A percentile compares a stretch with the other conserved stretches of the same genome.
phyloP scores from a whole-genome alignment of 2,113 vertebrate genomes.

The Sitta europaea region DNA sequence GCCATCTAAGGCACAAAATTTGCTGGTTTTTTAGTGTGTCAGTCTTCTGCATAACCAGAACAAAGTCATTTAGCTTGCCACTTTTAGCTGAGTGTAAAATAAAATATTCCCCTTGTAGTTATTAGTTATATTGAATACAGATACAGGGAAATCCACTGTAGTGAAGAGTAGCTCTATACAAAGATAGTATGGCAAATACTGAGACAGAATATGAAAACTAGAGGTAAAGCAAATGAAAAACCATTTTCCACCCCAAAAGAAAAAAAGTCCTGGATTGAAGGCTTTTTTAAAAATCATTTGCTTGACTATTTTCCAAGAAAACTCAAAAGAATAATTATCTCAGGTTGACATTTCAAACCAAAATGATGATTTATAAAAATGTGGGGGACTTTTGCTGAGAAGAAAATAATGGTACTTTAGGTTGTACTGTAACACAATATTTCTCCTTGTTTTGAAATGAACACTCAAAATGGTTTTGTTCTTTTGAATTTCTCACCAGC shows the following conservation, averaged over 20 bases:
- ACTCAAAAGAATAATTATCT: background rate
- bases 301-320: background rate
- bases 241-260: accelerated
- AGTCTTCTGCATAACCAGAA: background rate
- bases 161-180: background rate
- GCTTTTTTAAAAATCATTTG: background rate
- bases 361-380: background rate
- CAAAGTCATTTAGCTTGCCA: background rate
- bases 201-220: background rate
- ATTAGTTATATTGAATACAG: background rate
- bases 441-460: constrained; percentile 32
- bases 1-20: background rate
- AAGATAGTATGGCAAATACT: background rate
- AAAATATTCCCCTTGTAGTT: background rate
- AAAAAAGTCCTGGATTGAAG: background rate
- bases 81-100: background rate
- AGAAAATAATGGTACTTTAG: background rate
- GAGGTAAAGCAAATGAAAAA: background rate
- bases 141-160: background rate
- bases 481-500: background rate
- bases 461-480: background rate
- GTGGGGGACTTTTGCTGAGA: background rate
- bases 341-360: background rate
- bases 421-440: background rate
- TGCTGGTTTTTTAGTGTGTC: background rate